A percentile compares a stretch with the other conserved stretches of the same genome.
Conservation (phyloP, 2,888 invertebrate genomes). For the Cremastinae sp. region DNA sequence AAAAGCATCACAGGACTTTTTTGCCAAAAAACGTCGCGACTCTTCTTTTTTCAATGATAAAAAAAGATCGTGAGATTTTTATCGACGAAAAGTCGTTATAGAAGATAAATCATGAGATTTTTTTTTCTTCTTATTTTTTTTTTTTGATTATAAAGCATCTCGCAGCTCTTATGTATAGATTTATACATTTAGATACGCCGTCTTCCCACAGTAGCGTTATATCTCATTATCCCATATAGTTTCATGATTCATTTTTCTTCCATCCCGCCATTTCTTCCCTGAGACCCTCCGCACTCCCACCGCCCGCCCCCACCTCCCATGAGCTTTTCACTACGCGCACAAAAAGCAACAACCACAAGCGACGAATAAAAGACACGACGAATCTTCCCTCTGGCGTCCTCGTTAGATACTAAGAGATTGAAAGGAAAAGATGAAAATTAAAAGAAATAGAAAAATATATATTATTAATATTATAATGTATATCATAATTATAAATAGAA, state of each 20-base stretch:
- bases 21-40: too few species aligned
- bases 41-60: too few species aligned
- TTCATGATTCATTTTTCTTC: conserved; percentile 43
- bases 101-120: neutral
- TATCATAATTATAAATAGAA: conserved; percentile 62
- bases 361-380: conserved; percentile 42
- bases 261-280: conserved; percentile 3
- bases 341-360: conserved; percentile 55
- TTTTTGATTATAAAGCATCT: conserved; percentile 6
- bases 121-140: neutral
- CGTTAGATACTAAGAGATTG: conserved; percentile 52
- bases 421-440: conserved; percentile 24
- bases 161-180: conserved; percentile 15
- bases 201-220: conserved; percentile 70
- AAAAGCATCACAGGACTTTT: too few species aligned
- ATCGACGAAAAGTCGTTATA: too few species aligned
- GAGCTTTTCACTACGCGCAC: too few species aligned
- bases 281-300: too few species aligned
- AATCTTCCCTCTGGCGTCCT: conserved; percentile 34
- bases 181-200: conserved; percentile 62
- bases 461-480: conserved; percentile 58
- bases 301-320: conserved; percentile 21
- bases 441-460: conserved; percentile 55
- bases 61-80: too few species aligned
- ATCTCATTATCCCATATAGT: conserved; percentile 56